Evolutionary conservation across 2,888 invertebrate species (phyloP), one percentile per base, ranked within the genome.

Genomic region (Protonemura montana): DNA sequence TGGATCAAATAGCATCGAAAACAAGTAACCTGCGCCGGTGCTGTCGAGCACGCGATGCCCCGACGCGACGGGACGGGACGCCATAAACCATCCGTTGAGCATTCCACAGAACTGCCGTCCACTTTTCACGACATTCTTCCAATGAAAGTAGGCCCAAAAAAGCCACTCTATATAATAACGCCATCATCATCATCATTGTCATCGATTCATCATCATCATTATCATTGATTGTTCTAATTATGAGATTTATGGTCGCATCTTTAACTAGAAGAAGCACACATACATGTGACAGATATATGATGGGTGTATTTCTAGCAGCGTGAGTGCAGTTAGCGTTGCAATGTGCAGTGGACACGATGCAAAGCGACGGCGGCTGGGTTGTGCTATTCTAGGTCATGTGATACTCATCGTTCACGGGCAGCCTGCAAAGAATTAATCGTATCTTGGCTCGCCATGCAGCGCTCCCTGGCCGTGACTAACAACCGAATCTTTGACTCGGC

Each of bases 131-230:
- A 13, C 59, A 59, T 59, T 59, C 59, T 59, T 59, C 3, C 59
- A 59, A 59, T 59, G 59, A 59, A 59, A 59, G 59, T 59, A 59
- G 59, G 59, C 59, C 59, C 59, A 59, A 59, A 59, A 59, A 59
- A 59, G 21, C 59, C 59, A 59, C 59, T 59, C 59, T 35, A 21
- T 59, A 59, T 59, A 59, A 10, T 59, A 21, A 35, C 35, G 16
- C 59, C 59, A 59, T 59, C 59, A 59, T 21, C 59, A n/a, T n/a
- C n/a, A n/a, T n/a, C n/a, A n/a, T n/a, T n/a, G n/a, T n/a, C n/a
- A n/a, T n/a, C n/a, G n/a, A n/a, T n/a, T n/a, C n/a, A n/a, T n/a
- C n/a, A n/a, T n/a, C n/a, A n/a, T n/a, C n/a, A n/a, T n/a, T n/a
- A n/a, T n/a, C n/a, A 59, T 59, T 1, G 59, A 59, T 59, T 59